A percentile compares a stretch with the other conserved stretches of the same genome.
These are phyloP conservation scores for Scopus umbretta DNA, from an alignment of 2,113 vertebrate species.

Conservation along the genomic window DNA sequence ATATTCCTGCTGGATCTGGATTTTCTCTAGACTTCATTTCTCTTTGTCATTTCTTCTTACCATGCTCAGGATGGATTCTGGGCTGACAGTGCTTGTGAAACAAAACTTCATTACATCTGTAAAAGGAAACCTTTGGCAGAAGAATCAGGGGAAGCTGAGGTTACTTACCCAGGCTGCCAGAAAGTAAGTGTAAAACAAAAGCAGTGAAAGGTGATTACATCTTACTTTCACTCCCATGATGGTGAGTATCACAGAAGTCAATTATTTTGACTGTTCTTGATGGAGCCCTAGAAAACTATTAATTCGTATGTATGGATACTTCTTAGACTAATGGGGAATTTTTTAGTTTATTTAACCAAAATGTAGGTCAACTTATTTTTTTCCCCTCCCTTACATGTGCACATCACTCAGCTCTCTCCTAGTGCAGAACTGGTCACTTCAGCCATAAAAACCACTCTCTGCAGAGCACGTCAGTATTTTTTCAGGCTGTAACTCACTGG, in stretches of 20 bases:
- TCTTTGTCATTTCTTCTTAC: background rate
- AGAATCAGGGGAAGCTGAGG: constrained; percentile 42
- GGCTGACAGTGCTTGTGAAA: constrained; percentile 86
- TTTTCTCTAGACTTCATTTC: background rate
- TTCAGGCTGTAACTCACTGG: background rate
- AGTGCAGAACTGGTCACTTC: background rate
- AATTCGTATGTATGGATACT: background rate
- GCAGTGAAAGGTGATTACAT: accelerated
- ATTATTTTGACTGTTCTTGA: background rate
- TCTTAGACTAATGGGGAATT: background rate
- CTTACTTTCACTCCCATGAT: background rate
- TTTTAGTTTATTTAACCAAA: background rate
- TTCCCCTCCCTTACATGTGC: background rate
- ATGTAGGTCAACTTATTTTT: background rate
- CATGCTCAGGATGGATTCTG: constrained; percentile 82
- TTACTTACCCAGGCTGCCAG: constrained; percentile 76
- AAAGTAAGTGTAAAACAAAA: constrained; percentile 72
- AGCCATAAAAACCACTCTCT: background rate
- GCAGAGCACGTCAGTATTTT: background rate
- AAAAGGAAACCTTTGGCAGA: constrained; percentile 80
- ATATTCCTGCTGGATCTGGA: background rate
- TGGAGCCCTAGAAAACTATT: background rate
- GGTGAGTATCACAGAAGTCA: background rate
- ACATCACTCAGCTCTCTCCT: background rate
- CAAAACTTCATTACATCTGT: constrained; percentile 81